These are phyloP conservation scores for Oreocharis arfaki DNA, from an alignment of 2,113 vertebrate species.

Conservation along the genomic window DNA sequence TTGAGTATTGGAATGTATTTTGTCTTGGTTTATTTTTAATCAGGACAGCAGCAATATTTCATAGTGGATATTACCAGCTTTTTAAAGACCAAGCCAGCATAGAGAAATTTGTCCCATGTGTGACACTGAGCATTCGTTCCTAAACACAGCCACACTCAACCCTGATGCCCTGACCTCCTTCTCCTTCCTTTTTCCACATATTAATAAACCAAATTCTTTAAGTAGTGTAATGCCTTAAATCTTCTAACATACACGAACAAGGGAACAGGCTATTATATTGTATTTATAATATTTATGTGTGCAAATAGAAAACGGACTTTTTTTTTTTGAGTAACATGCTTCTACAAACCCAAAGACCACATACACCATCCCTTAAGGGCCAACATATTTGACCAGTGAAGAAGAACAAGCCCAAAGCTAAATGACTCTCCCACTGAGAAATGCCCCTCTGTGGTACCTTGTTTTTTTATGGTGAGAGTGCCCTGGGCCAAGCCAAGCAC, in stretches of 20 bases:
- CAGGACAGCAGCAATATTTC: background rate
- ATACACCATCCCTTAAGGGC: background rate
- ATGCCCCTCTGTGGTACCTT: background rate
- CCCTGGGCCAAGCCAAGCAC: background rate
- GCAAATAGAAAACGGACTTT: background rate
- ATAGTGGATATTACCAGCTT: background rate
- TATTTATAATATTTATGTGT: background rate
- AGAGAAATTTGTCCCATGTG: background rate
- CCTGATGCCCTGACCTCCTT: background rate
- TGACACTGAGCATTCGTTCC: background rate
- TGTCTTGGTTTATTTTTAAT: background rate
- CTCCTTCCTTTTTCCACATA: background rate
- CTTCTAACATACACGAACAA: background rate
- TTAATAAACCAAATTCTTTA: background rate
- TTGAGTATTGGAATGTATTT: background rate
- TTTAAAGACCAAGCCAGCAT: background rate
- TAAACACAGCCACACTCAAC: background rate
- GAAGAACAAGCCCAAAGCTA: background rate
- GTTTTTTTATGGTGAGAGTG: background rate
- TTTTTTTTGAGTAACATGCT: background rate
- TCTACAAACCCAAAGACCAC: background rate
- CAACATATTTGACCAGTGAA: constrained; percentile 16
- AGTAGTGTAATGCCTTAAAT: background rate
- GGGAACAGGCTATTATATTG: background rate
- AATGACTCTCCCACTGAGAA: background rate